These are phyloP conservation scores for Nephotettix cincticeps DNA, from an alignment of 1,140 invertebrate species.

Conservation along the genomic window DNA sequence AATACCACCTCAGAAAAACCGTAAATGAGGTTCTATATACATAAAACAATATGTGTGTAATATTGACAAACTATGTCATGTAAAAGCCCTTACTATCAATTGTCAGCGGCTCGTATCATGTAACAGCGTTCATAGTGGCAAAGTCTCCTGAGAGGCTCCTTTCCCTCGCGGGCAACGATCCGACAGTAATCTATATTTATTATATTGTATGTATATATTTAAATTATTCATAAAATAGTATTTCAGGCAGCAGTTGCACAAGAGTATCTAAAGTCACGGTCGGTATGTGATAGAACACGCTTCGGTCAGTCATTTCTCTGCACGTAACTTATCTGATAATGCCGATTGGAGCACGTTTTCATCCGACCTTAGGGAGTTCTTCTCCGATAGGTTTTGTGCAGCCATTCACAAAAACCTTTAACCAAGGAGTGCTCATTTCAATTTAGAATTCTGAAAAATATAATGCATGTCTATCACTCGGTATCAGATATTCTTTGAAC, in stretches of 20 bases:
- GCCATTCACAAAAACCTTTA: slow-evolving; percentile 51
- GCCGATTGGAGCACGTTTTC: slow-evolving; percentile 29
- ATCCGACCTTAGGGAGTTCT: slow-evolving; percentile 29
- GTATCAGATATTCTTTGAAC: slow-evolving; percentile 30
- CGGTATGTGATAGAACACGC: slow-evolving; percentile 27
- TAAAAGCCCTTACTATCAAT: not conserved
- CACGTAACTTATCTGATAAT: not conserved
- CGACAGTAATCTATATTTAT: not conserved
- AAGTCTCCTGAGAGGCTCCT: slow-evolving; percentile 27
- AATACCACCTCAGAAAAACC: too few species aligned
- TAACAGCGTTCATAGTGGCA: slow-evolving; percentile 5
- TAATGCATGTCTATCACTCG: slow-evolving; percentile 29
- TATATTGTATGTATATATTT: slow-evolving; percentile 11
- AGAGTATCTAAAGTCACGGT: slow-evolving; percentile 27
- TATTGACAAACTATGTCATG: too few species aligned
- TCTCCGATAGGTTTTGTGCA: slow-evolving; percentile 48
- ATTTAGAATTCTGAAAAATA: not conserved
- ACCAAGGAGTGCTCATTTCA: slow-evolving; percentile 38
- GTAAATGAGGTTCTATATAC: too few species aligned
- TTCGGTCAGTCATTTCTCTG: slow-evolving; percentile 20
- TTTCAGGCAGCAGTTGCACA: slow-evolving; percentile 33
- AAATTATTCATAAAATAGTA: slow-evolving; percentile 24
- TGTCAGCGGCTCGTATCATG: not conserved
- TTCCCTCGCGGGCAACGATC: slow-evolving; percentile 18
- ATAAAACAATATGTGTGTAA: too few species aligned